These are phyloP conservation scores for Pantala flavescens DNA, from an alignment of 1,140 invertebrate genomes.

Conservation along the genomic window DNA sequence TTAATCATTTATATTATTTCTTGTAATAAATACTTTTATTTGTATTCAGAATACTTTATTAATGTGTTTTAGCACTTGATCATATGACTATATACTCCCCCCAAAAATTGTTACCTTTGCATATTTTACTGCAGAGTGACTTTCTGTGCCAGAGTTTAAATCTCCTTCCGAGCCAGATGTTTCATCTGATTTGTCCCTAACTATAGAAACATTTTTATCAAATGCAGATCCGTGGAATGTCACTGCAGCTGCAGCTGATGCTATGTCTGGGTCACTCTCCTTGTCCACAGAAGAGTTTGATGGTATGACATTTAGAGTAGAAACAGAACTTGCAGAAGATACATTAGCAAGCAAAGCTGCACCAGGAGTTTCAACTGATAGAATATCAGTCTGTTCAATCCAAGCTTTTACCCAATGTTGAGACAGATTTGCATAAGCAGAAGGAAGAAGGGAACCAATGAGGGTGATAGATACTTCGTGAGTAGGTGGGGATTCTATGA, in stretches of 20 bases:
- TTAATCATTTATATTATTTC: slow-evolving; percentile 26
- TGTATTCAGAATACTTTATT: no score
- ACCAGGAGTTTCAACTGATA: neutral
- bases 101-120: neutral
- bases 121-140: neutral
- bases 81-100: neutral
- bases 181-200: neutral
- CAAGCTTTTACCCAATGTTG: slow-evolving; percentile 37
- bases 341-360: neutral
- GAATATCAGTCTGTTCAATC: slow-evolving; percentile 36
- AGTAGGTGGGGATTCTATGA: slow-evolving; percentile 28
- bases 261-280: neutral
- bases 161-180: neutral
- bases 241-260: neutral
- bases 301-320: neutral
- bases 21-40: no score
- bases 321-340: neutral
- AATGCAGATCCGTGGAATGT: neutral
- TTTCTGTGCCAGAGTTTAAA: neutral
- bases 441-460: slow-evolving; percentile 40
- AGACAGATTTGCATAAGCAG: slow-evolving; percentile 36
- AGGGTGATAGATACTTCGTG: slow-evolving; percentile 35
- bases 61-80: slow-evolving; percentile 14
- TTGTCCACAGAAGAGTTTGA: slow-evolving; percentile 12
- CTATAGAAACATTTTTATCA: slow-evolving; percentile 12